Conservation (phyloP, 2,797 vertebrate species). For the Chaetodon trifasciatus region DNA sequence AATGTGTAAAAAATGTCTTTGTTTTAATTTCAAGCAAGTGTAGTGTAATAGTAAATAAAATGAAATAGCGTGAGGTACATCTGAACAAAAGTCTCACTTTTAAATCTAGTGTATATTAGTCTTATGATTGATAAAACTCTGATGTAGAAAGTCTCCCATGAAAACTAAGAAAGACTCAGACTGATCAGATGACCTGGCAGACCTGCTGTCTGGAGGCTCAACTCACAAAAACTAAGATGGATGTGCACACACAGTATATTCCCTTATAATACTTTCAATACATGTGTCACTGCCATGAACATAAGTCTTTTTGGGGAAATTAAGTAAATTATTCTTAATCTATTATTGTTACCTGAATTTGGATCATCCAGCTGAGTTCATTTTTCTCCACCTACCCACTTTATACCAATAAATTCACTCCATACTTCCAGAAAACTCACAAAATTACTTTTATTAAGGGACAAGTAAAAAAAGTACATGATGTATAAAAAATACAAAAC, state of each 20-base stretch:
- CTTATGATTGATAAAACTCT: background rate
- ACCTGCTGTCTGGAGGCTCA: background rate
- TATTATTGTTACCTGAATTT: background rate
- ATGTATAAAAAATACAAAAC: slow-evolving; percentile 99
- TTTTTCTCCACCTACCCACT: background rate
- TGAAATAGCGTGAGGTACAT: background rate
- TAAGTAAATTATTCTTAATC: background rate
- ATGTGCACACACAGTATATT: background rate
- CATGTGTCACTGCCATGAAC: background rate
- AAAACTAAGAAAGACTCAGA: background rate
- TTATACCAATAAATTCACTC: slow-evolving; percentile 29
- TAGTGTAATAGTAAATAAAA: background rate
- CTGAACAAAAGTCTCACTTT: background rate
- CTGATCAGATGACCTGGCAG: background rate
- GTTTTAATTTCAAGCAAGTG: background rate
- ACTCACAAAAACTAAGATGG: background rate
- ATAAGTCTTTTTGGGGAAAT: background rate
- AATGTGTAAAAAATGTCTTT: background rate
- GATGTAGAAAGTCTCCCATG: background rate
- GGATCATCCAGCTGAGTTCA: background rate
- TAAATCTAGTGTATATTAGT: background rate
- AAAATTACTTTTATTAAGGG: slow-evolving; percentile 90
- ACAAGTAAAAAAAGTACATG: slow-evolving; percentile 88
- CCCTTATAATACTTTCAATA: background rate
- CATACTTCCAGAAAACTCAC: slow-evolving; percentile 79